These are phyloP conservation scores for Lycaena phlaeas DNA, from an alignment of 2,888 invertebrate genomes.

Conservation along the genomic window DNA sequence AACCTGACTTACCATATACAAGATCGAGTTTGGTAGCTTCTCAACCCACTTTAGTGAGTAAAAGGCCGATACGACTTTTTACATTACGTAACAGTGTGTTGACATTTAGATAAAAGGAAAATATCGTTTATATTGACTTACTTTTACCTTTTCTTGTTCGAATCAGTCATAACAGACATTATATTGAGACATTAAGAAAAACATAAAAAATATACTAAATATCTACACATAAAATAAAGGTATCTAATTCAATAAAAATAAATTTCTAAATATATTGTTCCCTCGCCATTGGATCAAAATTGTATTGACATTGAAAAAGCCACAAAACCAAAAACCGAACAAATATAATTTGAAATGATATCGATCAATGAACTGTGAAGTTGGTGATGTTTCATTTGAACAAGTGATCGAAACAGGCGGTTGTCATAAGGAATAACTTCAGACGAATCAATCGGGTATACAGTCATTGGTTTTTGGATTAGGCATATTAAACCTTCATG, in stretches of 20 bases:
- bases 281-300: too few relatives aligned
- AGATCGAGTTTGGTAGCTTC: slow-evolving; percentile 21
- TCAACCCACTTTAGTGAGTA: slow-evolving; percentile 19
- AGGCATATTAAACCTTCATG: not conserved
- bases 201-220: too few relatives aligned
- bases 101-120: slow-evolving; percentile 20
- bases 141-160: not conserved
- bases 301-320: too few relatives aligned
- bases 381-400: not conserved
- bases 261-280: too few relatives aligned
- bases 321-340: too few relatives aligned
- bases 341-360: too few relatives aligned
- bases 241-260: too few relatives aligned
- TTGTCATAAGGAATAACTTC: not conserved
- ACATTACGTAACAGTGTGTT: slow-evolving; percentile 19
- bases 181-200: too few relatives aligned
- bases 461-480: not conserved
- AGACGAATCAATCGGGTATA: slow-evolving; percentile 2
- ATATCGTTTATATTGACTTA: slow-evolving; percentile 15
- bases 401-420: slow-evolving; percentile 1
- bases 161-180: too few relatives aligned
- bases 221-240: too few relatives aligned
- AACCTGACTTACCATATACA: slow-evolving; percentile 19
- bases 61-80: slow-evolving; percentile 19
- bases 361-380: slow-evolving; percentile 2